These are phyloP conservation scores for Drosophila kikkawai DNA, from an alignment of 1,140 invertebrate species.

Conservation along the genomic window DNA sequence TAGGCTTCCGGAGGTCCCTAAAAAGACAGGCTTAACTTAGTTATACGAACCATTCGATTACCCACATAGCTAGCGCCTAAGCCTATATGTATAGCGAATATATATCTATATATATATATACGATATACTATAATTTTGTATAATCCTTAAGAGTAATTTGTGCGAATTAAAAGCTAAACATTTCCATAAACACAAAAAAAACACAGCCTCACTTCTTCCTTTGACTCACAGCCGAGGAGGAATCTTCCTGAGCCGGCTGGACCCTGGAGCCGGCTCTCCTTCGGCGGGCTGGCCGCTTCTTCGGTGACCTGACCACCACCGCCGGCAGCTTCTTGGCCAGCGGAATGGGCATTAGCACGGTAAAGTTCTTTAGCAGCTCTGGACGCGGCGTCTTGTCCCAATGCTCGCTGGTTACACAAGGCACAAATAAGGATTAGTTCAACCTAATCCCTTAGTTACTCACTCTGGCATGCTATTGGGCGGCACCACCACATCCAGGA, in stretches of 20 bases:
- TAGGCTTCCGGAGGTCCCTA: constrained; percentile 22
- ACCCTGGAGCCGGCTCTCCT: neutral
- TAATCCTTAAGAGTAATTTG: constrained; percentile 52
- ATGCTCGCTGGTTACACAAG: constrained; percentile 28
- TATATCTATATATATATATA: constrained; percentile 32
- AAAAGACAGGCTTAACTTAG: constrained; percentile 36
- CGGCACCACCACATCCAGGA: constrained; percentile 95
- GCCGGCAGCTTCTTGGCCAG: neutral
- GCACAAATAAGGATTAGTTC: fast-evolving
- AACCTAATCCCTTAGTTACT: constrained; percentile 61
- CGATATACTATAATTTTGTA: constrained; percentile 55
- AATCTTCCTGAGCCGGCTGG: neutral
- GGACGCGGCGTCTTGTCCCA: constrained; percentile 59
- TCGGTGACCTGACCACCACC: neutral
- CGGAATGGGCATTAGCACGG: constrained; percentile 39
- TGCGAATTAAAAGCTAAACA: constrained; percentile 70
- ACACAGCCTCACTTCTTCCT: too few relatives aligned
- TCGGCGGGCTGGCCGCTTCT: constrained; percentile 1
- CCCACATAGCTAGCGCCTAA: constrained; percentile 19
- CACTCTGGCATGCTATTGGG: constrained; percentile 95
- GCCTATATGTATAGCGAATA: constrained; percentile 37
- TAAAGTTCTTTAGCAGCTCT: constrained; percentile 57
- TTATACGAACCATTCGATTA: constrained; percentile 20
- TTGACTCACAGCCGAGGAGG: neutral
- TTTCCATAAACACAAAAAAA: constrained; percentile 39